These are phyloP conservation scores for Blastomussa wellsi DNA, from an alignment of 92 coral and sea anemone species.

Conservation along the genomic window DNA sequence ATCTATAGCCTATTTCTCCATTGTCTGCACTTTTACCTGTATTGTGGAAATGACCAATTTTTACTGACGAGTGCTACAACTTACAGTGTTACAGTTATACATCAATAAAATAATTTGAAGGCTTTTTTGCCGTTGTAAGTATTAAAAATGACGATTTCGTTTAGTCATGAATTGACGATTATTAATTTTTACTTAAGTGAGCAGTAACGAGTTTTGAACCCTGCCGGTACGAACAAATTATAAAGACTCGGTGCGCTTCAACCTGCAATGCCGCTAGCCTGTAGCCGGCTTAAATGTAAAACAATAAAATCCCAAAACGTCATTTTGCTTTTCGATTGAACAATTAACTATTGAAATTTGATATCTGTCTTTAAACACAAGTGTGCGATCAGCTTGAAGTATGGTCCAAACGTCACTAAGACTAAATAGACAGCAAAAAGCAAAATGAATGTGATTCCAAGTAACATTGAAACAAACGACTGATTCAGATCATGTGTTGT, in stretches of 20 bases:
- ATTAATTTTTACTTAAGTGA: neutral
- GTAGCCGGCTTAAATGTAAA: neutral
- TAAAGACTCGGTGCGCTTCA: neutral
- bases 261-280: neutral
- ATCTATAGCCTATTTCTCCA: neutral
- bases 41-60: neutral
- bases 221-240: neutral
- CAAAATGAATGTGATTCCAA: too few relatives aligned
- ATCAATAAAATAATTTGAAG: too few relatives aligned
- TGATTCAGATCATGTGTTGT: too few relatives aligned
- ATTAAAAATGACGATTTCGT: too few relatives aligned
- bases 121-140: too few relatives aligned
- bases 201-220: neutral
- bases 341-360: neutral
- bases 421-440: too few relatives aligned
- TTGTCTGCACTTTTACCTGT: neutral
- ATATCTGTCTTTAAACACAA: too few relatives aligned
- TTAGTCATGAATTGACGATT: too few relatives aligned
- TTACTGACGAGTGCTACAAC: neutral
- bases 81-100: neutral
- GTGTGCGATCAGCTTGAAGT: too few relatives aligned
- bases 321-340: neutral
- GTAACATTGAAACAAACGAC: too few relatives aligned
- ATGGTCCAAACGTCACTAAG: too few relatives aligned
- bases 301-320: neutral